Base-by-base conservation (phyloP, 2,113 vertebrate species). In the Symphodus melops region DNA sequence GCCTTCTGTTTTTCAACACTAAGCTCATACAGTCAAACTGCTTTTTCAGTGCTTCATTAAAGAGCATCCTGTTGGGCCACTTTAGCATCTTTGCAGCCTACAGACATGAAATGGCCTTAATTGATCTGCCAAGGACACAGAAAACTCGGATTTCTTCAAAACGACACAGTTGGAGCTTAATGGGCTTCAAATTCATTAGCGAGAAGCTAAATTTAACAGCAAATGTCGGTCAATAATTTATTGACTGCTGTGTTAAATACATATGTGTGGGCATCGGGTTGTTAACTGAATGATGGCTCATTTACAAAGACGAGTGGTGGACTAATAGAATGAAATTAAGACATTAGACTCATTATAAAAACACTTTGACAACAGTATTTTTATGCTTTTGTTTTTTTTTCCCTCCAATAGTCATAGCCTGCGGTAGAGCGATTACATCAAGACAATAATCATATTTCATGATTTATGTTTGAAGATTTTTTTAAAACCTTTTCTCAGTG, bases 41-140 rank as follows among this genome's bases (percentile, higher is more conserved):
- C 46, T 25, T 44, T 58, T 19, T 5, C 48, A 21, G 51, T 33
- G 55, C 11, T 80, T 74, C 63, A 81, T 83, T 78, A 75, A 74
- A 77, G 36, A 9, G 17, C 20, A 28, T 61, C 48, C 63, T 64
- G 46, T 37, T 57, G 42, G 59, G 62, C 52, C 73, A 59, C 46
- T 60, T 83, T 62, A 57, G 59, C 60, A 61, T 69, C 39, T 74
- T 28, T 57, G 25, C 52, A 60, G 68, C 75, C 75, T 52, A 25
- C 44, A 79, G 82, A 82, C 72, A 25, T 3, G 7, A n/a, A 46
- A 14, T 63, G 68, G 39, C 64, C 64, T 77, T 76, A 67, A 79
- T 63, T 79, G 39, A 41, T 64, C 81, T 54, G 44, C 54, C 41
- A 12, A 67, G 66, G 66, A 62, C 23, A 8, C 3, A 48, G 20